Percentiles rank a stretch among this genome's conserved stretches.
These are phyloP conservation scores for Pogonophryne albipinna DNA, from an alignment of 2,797 vertebrate genomes.

Conservation along the genomic window DNA sequence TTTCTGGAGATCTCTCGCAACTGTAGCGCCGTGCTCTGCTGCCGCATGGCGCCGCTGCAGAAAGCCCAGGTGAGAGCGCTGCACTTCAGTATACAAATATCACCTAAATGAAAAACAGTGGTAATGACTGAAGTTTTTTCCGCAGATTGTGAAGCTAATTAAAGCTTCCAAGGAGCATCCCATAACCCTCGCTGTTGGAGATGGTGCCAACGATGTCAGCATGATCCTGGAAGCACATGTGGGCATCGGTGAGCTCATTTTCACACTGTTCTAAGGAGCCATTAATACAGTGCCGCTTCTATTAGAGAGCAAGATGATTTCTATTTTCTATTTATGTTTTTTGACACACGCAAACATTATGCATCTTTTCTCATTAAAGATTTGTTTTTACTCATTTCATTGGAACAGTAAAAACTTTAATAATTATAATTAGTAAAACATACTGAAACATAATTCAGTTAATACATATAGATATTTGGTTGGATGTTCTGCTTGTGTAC, in stretches of 20 bases:
- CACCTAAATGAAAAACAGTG: neutral
- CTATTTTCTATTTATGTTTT: neutral
- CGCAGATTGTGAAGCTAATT: slow-evolving; percentile 97
- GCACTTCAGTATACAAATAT: neutral
- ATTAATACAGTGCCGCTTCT: too few relatives aligned
- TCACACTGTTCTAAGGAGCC: neutral
- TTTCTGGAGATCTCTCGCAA: slow-evolving; percentile 97
- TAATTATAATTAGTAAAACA: neutral
- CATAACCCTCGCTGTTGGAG: slow-evolving; percentile 96
- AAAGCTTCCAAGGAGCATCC: slow-evolving; percentile 96
- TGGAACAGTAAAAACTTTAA: neutral
- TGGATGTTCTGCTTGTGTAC: too few relatives aligned
- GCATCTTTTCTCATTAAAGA: too few relatives aligned
- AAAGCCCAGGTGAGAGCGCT: slow-evolving; percentile 82
- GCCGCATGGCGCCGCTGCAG: slow-evolving; percentile 83
- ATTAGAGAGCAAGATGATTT: neutral
- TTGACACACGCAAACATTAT: neutral
- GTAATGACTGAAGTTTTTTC: slow-evolving; percentile 29
- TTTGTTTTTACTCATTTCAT: too few relatives aligned
- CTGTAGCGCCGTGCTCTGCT: slow-evolving; percentile 92
- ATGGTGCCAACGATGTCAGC: slow-evolving; percentile 99
- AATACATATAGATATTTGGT: neutral
- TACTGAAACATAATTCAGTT: neutral
- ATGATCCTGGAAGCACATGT: slow-evolving; percentile 99
- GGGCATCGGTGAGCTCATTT: slow-evolving; percentile 91